Percentiles rank a stretch among this genome's conserved stretches.
These are phyloP conservation scores for Spea multiplicata DNA, from an alignment of 2,113 vertebrate genomes.

Conservation along the genomic window DNA sequence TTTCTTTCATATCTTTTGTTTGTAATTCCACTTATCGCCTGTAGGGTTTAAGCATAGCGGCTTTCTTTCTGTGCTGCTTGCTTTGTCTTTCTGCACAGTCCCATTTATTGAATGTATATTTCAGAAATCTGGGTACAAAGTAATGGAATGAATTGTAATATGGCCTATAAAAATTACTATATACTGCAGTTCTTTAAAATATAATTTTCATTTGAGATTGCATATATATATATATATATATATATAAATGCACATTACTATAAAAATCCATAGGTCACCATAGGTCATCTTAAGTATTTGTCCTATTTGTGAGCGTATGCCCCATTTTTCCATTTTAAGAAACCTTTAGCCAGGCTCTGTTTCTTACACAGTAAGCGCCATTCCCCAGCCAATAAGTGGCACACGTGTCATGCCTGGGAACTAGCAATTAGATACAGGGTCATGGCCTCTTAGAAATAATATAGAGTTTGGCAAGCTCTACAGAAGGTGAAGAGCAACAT, in stretches of 20 bases:
- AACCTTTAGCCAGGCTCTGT: background rate
- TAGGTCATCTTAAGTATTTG: background rate
- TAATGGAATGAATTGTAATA: too few species aligned
- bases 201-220: too few species aligned
- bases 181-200: too few species aligned
- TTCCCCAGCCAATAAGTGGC: slow-evolving; percentile 17
- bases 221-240: too few species aligned
- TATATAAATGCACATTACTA: background rate
- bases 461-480: slow-evolving; percentile 15
- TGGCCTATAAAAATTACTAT: too few species aligned
- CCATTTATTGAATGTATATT: too few species aligned
- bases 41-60: too few species aligned
- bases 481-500: background rate
- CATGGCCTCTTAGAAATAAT: slow-evolving; percentile 10
- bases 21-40: too few species aligned
- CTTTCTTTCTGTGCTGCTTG: too few species aligned
- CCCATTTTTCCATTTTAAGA: slow-evolving; percentile 1
- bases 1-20: too few species aligned
- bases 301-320: background rate
- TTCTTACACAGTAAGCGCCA: background rate
- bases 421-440: slow-evolving; percentile 32
- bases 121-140: too few species aligned
- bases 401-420: slow-evolving; percentile 17
- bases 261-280: background rate
- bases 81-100: too few species aligned